These are phyloP conservation scores for Idris sp. DNA, from an alignment of 1,140 invertebrate species.

Conservation along the genomic window DNA sequence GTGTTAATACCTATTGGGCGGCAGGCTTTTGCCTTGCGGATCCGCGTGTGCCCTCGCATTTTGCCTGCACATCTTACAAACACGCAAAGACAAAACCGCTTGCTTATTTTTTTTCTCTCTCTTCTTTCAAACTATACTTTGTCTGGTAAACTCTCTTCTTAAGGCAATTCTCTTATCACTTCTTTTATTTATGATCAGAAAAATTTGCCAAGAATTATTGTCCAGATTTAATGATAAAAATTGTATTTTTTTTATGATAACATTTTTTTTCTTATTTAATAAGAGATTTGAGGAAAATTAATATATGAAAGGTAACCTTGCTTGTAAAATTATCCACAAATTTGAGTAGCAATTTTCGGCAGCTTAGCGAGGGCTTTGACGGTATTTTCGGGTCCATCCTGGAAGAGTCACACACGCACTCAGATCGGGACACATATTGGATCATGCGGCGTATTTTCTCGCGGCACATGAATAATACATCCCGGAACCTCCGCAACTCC, in stretches of 20 bases:
- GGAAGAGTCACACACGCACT: constrained; percentile 52
- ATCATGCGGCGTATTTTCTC: constrained; percentile 79
- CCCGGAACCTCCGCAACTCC: constrained; percentile 66
- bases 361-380: constrained; percentile 72
- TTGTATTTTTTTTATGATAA: no score
- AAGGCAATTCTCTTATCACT: constrained; percentile 61
- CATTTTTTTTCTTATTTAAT: no score
- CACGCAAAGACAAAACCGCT: constrained; percentile 52
- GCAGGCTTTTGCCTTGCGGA: constrained; percentile 55
- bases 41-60: constrained; percentile 50
- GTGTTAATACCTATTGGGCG: constrained; percentile 76
- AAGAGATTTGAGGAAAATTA: not conserved
- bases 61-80: constrained; percentile 43
- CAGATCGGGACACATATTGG: constrained; percentile 75
- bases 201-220: constrained; percentile 53
- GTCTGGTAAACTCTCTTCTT: constrained; percentile 49
- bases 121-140: constrained; percentile 31
- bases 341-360: constrained; percentile 76
- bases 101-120: constrained; percentile 39
- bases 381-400: constrained; percentile 52
- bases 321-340: constrained; percentile 74
- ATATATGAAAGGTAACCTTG: constrained; percentile 6
- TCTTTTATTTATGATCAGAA: constrained; percentile 38
- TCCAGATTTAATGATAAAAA: constrained; percentile 15
- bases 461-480: constrained; percentile 77